Evolutionary conservation across 2,888 invertebrate genomes (phyloP).

Genomic region (Patella pellucida): DNA sequence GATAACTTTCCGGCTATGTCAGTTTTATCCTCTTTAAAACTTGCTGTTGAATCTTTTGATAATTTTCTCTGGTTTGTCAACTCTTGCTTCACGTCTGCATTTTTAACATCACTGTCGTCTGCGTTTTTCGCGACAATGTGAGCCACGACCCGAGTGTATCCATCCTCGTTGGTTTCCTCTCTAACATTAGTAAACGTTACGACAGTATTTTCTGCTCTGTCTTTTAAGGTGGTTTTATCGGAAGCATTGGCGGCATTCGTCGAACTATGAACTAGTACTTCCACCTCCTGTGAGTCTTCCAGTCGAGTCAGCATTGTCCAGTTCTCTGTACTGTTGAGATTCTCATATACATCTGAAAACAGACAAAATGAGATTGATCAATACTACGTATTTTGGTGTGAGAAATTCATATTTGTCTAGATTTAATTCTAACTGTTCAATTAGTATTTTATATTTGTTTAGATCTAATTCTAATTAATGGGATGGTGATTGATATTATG

Average conservation of each 20-base stretch:
- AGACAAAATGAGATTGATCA: no score
- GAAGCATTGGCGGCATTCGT: constrained; percentile 18
- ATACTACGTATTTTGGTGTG: no score
- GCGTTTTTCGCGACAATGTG: constrained; percentile 24
- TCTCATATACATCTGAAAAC: no score
- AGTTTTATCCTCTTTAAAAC: not conserved
- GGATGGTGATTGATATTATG: no score
- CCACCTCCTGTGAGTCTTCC: constrained; percentile 32
- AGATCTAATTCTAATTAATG: no score
- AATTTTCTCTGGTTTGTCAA: constrained; percentile 1
- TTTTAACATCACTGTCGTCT: constrained; percentile 3
- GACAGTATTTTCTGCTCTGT: constrained; percentile 21
- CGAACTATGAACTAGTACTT: constrained; percentile 38
- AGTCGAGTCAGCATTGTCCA: no score
- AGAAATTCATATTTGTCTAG: no score
- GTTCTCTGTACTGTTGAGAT: no score
- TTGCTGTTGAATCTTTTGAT: not conserved
- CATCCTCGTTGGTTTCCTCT: constrained; percentile 29
- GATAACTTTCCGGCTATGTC: constrained; percentile 6
- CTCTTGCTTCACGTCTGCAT: not conserved
- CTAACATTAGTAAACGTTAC: constrained; percentile 31
- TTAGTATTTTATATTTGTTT: no score
- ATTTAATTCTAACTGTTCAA: no score
- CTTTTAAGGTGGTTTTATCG: constrained; percentile 18
- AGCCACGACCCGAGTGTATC: constrained; percentile 34